These are phyloP conservation scores for Platorchestia sp. DNA, from an alignment of 1,140 invertebrate genomes.

Conservation along the genomic window DNA sequence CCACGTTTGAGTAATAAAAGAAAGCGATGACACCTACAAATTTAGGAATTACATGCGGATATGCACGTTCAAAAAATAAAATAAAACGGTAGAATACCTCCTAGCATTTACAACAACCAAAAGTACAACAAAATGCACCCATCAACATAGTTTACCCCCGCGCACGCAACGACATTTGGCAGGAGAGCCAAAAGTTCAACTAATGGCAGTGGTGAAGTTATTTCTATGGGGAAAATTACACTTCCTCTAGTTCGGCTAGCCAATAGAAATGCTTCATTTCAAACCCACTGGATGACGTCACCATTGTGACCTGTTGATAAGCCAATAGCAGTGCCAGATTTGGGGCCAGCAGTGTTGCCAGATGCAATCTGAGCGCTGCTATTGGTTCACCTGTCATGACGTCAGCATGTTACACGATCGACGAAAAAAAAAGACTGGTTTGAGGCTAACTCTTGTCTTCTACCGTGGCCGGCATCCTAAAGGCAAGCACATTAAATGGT, in stretches of 20 bases:
- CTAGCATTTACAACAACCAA: not conserved
- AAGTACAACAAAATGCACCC: not conserved
- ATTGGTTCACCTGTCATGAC: too few relatives aligned
- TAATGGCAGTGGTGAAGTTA: not conserved
- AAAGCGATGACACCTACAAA: too few relatives aligned
- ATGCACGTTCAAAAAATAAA: not conserved
- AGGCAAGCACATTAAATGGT: too few relatives aligned
- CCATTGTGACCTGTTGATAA: not conserved
- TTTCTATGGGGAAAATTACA: not conserved
- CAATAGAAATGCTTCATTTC: too few relatives aligned
- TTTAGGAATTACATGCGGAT: not conserved
- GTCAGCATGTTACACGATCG: too few relatives aligned
- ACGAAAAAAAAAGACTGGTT: too few relatives aligned
- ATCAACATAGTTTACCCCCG: not conserved
- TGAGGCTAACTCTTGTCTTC: too few relatives aligned
- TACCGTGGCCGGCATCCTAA: too few relatives aligned
- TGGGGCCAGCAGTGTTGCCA: not conserved
- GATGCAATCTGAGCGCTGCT: too few relatives aligned
- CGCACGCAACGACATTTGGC: not conserved
- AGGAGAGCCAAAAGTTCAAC: not conserved
- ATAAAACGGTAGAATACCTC: not conserved
- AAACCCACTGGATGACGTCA: too few relatives aligned
- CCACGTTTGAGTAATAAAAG: too few relatives aligned
- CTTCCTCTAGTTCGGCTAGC: too few relatives aligned
- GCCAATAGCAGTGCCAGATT: not conserved